Percentiles rank a stretch among this genome's conserved stretches.
Conservation (phyloP, 1,140 invertebrate genomes). For the Achatina immaculata region DNA sequence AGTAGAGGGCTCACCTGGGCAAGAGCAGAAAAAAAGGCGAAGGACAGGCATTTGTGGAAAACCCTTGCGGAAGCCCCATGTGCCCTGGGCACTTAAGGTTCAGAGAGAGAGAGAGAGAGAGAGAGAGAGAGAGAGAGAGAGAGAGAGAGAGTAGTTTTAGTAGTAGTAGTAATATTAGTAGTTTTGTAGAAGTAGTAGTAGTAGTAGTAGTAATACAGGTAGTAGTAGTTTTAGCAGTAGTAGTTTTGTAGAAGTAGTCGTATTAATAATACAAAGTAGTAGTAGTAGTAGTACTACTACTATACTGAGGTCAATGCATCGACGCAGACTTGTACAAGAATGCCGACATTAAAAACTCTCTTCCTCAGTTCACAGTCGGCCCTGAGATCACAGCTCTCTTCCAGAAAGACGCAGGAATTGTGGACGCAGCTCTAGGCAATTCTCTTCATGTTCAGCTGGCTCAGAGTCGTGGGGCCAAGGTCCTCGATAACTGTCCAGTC, state of each 20-base stretch:
- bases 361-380: slow-evolving; percentile 57
- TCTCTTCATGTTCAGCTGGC: slow-evolving; percentile 66
- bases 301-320: background rate
- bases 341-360: background rate
- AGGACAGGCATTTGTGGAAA: too few relatives aligned
- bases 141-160: background rate
- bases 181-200: slow-evolving; percentile 3
- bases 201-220: slow-evolving; percentile 9
- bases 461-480: slow-evolving; percentile 57
- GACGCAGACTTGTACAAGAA: background rate
- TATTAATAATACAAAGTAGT: background rate
- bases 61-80: too few relatives aligned
- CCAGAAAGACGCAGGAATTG: slow-evolving; percentile 62
- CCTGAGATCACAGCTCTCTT: slow-evolving; percentile 54
- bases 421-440: slow-evolving; percentile 66
- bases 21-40: too few relatives aligned
- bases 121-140: slow-evolving; percentile 27
- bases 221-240: background rate
- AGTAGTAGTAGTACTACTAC: background rate
- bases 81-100: too few relatives aligned
- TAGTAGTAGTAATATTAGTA: slow-evolving; percentile 2
- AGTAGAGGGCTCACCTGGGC: too few relatives aligned
- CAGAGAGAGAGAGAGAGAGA: too few relatives aligned
- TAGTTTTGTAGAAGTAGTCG: background rate
- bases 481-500: slow-evolving; percentile 63